A percentile compares a stretch with the other conserved stretches of the same genome.
These are phyloP conservation scores for Plebejus melissa DNA, from an alignment of 2,888 invertebrate species.

Conservation along the genomic window DNA sequence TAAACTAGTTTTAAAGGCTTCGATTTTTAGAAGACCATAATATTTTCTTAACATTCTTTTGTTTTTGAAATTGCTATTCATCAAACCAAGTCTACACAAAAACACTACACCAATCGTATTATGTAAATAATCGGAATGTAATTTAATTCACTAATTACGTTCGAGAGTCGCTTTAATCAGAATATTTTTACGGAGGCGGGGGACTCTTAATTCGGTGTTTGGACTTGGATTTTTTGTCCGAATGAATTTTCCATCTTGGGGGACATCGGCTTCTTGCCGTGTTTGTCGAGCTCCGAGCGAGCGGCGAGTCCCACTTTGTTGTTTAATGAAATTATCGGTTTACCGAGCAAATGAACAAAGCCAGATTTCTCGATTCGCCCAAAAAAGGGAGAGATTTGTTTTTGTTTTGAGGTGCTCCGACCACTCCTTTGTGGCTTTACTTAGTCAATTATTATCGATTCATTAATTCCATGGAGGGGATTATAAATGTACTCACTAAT, in stretches of 20 bases:
- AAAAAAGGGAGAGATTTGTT: conserved; percentile 60
- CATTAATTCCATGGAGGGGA: conserved; percentile 69
- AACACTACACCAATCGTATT: conserved; percentile 15
- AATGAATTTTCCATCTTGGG: conserved; percentile 75
- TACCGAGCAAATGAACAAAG: conserved; percentile 79
- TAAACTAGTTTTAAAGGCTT: too few relatives aligned
- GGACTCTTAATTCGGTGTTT: conserved; percentile 56
- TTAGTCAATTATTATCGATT: conserved; percentile 78
- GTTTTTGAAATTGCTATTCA: not conserved
- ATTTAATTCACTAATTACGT: conserved; percentile 32
- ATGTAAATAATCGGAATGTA: conserved; percentile 29
- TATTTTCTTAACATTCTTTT: not conserved
- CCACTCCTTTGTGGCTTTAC: conserved; percentile 72
- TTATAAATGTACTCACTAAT: conserved; percentile 39
- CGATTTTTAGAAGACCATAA: not conserved
- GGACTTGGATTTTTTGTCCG: conserved; percentile 68
- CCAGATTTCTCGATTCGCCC: conserved; percentile 72
- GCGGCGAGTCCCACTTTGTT: conserved; percentile 67
- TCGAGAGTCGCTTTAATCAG: conserved; percentile 33
- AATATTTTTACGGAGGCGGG: conserved; percentile 39
- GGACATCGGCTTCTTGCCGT: conserved; percentile 77
- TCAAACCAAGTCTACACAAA: not conserved
- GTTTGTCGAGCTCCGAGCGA: conserved; percentile 64
- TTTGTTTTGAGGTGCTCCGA: conserved; percentile 58
- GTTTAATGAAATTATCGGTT: conserved; percentile 80